Conservation (phyloP, 2,797 vertebrate species). For the Lophius americanus region DNA sequence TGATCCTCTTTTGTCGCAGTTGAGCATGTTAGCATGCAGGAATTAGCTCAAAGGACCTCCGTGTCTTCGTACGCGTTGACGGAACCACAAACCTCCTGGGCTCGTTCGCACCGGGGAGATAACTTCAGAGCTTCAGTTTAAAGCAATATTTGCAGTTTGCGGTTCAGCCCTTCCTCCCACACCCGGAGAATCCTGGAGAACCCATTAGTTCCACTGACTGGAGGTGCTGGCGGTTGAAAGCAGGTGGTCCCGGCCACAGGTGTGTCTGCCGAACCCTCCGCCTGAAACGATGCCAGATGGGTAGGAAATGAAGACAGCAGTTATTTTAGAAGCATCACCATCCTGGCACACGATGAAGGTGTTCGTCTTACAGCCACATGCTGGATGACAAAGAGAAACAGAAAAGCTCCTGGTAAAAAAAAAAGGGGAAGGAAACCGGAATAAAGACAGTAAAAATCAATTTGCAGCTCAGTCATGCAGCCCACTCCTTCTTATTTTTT, state of each 20-base stretch:
- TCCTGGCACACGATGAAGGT: constrained; percentile 46
- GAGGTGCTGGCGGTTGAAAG: constrained; percentile 40
- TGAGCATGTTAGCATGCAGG: too few species aligned
- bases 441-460: constrained; percentile 65
- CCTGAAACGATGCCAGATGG: constrained; percentile 56
- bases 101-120: background rate
- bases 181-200: constrained; percentile 12
- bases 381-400: constrained; percentile 49
- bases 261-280: constrained; percentile 57
- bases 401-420: constrained; percentile 57
- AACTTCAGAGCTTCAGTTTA: background rate
- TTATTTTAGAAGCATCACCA: constrained; percentile 15
- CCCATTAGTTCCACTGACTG: constrained; percentile 34
- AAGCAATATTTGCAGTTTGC: constrained; percentile 14
- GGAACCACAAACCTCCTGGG: too few species aligned
- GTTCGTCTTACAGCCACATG: constrained; percentile 71
- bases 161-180: constrained; percentile 2
- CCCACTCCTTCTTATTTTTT: constrained; percentile 29
- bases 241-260: constrained; percentile 71
- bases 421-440: constrained; percentile 51
- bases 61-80: too few species aligned
- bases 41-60: too few species aligned
- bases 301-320: constrained; percentile 18
- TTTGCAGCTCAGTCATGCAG: constrained; percentile 71
- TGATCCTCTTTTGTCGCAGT: too few species aligned